Base-by-base conservation (phyloP, 1,140 invertebrate species). In the Pogonus chalceus region DNA sequence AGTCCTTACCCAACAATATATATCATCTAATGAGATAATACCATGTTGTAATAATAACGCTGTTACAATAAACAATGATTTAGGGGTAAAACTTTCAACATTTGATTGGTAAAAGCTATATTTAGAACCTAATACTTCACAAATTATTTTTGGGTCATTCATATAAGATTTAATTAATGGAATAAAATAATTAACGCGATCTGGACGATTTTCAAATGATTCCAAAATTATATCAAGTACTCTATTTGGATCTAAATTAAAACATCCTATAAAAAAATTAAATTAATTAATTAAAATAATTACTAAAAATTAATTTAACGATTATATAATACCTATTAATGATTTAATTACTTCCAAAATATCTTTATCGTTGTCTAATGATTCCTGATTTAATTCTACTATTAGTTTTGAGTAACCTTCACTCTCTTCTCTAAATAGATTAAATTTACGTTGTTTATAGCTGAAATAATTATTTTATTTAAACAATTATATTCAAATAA, bases 381-480 rank as follows among this genome's bases (percentile, higher is more conserved):
- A 76, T 77, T 92, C 85, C 70, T 92, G 91, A 79, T 90, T 94
- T 53, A 98, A 75, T 76, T 98, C 96, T n/a, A 91, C 87, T 35
- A 98, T 87, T 3, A 99, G 76, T 73, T 99, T 99, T 2, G 95
- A 88, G 75, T 96, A 99, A 2, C 97, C 97, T 82, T 99, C 97
- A 76, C 88, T 96, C 74, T 99, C 97, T 77, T 99, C 97, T 49
- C 96, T 80, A 65, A 98, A 91, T 55, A 99, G 78, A 77, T 99
- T 99, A 70, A 98, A 99, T 66, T 99, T 98, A 60, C 95, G 84
- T 70, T 99, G 97, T 70, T 99, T 99, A 70, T 98, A 99, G 72
- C 94, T 98, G 72, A 58, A 84, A 83, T 60, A 52, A 61, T 55
- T 47, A 26, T 58, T 43, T 52, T 54, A n/a, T 49, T 9, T 20